Base-by-base conservation (phyloP, 2,888 invertebrate species). In the Agriopis aurantiaria region DNA sequence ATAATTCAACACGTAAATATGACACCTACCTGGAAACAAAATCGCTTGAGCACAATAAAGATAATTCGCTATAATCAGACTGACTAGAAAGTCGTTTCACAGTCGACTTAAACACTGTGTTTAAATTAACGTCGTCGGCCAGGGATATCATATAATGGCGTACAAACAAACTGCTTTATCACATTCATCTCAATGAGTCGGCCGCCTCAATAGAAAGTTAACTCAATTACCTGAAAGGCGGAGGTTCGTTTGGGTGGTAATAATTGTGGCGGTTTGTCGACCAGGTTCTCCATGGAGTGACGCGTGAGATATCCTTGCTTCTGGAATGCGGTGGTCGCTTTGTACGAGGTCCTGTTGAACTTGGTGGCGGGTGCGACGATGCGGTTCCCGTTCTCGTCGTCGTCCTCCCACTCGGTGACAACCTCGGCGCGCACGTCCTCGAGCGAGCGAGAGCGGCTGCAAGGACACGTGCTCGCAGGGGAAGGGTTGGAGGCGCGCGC, bases 281-380 rank as follows among this genome's bases (percentile, higher is more conserved):
- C 95, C 75, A 97, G 91, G 88, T 96, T 96, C 85, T 97, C 97
- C 96, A 96, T 96, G 0, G 97, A 96, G 74, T 96, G 95, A 56
- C 96, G 93, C n/a, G 95, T 95, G 69, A 93, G 89, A 75, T 93
- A 93, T 76, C 91, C 89, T 80, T 93, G 92, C 72, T 93, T 93
- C 85, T 92, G 89, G 75, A 93, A 91, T 65, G 87, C 76, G 9
- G 85, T 79, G 75, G 87, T 89, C 8, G 85, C 78, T 83, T 90
- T 91, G 79, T 92, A 88, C n/a, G 90, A 80, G 14, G 87, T 87
- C 46, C 91, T 89, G 75, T 93, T 94, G 78, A 92, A 94, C 76
- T 95, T 95, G 0, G 95, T 91, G 3, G 90, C 91, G 59, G 94
- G 92, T 43, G 94, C 94, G 14, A 93, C 91, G 23, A 96, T 90